Conservation (phyloP, 2,888 invertebrate species). For the Nomada lathburiana region DNA sequence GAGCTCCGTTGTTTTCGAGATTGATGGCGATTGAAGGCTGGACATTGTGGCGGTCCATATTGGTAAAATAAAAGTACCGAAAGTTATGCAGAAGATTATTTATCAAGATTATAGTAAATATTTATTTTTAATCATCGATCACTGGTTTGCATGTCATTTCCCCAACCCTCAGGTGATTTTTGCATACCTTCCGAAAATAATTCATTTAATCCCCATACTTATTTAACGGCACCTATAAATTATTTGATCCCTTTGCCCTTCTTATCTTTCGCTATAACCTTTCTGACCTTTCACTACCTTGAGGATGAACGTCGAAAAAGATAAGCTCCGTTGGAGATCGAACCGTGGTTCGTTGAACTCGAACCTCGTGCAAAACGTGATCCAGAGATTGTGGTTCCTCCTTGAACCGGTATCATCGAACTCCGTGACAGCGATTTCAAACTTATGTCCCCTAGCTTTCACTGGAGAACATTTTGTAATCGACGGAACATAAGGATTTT, state of each 20-base stretch:
- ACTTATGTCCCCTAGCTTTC: slow-evolving; percentile 59
- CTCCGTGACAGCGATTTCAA: slow-evolving; percentile 60
- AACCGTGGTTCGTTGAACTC: slow-evolving; percentile 62
- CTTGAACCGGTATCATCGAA: slow-evolving; percentile 63
- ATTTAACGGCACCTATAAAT: slow-evolving; percentile 11
- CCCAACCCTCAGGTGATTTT: too few species aligned
- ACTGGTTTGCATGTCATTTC: too few species aligned
- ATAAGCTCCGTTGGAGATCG: slow-evolving; percentile 48
- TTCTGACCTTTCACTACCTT: slow-evolving; percentile 51
- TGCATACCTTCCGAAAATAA: too few species aligned
- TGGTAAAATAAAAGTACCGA: too few species aligned
- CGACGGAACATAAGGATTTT: too few species aligned
- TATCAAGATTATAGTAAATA: too few species aligned
- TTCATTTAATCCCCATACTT: neutral
- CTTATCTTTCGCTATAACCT: slow-evolving; percentile 32
- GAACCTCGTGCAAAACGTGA: slow-evolving; percentile 66
- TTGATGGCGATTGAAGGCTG: too few species aligned
- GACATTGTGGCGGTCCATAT: too few species aligned
- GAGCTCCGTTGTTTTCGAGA: neutral
- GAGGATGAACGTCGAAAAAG: slow-evolving; percentile 50
- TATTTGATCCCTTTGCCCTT: neutral
- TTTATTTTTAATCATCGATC: too few species aligned
- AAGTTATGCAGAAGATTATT: too few species aligned
- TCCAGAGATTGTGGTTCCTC: slow-evolving; percentile 65
- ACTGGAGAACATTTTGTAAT: slow-evolving; percentile 17